Conservation (phyloP, 2,888 invertebrate species). For the Nomada flava region DNA sequence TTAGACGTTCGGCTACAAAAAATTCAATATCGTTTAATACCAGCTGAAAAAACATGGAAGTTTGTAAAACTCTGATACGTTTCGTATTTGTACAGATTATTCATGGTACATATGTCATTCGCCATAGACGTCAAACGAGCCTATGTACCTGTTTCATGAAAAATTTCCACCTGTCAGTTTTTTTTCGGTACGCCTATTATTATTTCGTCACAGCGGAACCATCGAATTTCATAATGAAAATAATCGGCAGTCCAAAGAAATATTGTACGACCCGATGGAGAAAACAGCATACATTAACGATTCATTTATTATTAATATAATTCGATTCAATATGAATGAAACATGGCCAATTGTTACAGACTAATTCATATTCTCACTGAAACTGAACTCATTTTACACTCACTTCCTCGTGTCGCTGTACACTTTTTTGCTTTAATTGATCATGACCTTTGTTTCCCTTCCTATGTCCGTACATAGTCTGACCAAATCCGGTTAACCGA, state of each 20-base stretch:
- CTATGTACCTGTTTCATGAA: background rate
- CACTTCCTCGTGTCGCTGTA: background rate
- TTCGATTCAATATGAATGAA: background rate
- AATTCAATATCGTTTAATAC: background rate
- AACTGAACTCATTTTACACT: too few relatives aligned
- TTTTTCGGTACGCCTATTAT: too few relatives aligned
- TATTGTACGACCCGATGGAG: too few relatives aligned
- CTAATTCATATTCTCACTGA: too few relatives aligned
- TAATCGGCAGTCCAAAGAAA: background rate
- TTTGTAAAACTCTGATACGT: constrained; percentile 8
- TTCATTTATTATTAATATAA: too few relatives aligned
- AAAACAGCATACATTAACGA: background rate
- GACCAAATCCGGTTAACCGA: constrained; percentile 18
- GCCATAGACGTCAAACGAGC: constrained; percentile 7
- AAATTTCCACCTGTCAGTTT: constrained; percentile 8
- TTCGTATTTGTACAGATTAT: constrained; percentile 25
- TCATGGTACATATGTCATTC: background rate
- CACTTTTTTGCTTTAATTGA: background rate
- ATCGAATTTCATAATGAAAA: background rate
- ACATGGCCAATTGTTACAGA: background rate
- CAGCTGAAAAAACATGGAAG: constrained; percentile 3
- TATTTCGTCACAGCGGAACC: background rate
- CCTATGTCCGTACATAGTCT: constrained; percentile 8
- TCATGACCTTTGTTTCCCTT: background rate
- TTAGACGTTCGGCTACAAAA: background rate